Base-by-base conservation (phyloP, 1,140 invertebrate genomes). In the Drosophila melanogaster region DNA sequence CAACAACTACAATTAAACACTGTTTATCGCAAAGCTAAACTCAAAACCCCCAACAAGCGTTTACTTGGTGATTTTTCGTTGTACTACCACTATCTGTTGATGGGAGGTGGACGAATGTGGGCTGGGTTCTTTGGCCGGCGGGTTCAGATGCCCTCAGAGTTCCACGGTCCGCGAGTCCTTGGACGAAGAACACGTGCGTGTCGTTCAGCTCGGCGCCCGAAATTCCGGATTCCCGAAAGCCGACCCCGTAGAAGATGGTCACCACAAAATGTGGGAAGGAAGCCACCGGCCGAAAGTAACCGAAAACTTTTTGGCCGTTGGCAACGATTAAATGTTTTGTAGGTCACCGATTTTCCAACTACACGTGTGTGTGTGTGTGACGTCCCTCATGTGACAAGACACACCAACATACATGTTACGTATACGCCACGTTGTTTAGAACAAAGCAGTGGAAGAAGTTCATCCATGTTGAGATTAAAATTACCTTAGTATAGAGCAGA, bases 311-410 rank as follows among this genome's bases (percentile, higher is more conserved):
- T 70, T 70, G 64, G 50, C 64, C 62, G 62, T 49, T 58, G 53
- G 38, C 67, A 64, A 61, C 73, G 78, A 77, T 81, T 81, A 81
- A 81, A 50, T 47, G 61, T 51, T 84, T 77, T 84, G 78, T 85
- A 81, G 81, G 81, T 85, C 81, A 85, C 61, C 70, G 50, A 84
- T 81, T 81, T 81, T 43, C 14, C 47, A 43, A 40, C 33, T 55
- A 19, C 47, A 33, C 4, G 47, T 33, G 47, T 50, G 10, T 26
- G 46, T 49, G 37, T 30, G 30, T 30, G 17, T 11, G 6, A 35
- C n/a, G n/a, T 33, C 15, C 17, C 54, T 26, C 54, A 8, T 17
- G 37, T 30, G 46, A 51, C 26, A 46, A 37, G 19, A 22, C 19
- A 22, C 19, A 22, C 12, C 10, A 14, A 7, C 4, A 8, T 11